Base-by-base conservation (phyloP, 1,140 invertebrate species). In the Dermatophagoides farinae region DNA sequence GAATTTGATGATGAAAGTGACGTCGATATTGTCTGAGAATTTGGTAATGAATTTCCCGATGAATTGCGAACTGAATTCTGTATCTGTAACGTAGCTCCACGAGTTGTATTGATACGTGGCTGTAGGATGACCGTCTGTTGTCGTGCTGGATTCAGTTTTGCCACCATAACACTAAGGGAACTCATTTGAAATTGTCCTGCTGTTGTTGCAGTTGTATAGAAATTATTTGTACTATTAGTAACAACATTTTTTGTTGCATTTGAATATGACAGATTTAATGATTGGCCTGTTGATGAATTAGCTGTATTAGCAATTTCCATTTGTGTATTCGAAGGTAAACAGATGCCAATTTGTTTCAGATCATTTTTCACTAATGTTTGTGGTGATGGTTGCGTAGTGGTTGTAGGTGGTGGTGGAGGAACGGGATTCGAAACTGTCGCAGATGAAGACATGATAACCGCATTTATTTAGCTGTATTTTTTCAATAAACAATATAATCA, bases 101-200 rank as follows among this genome's bases (percentile, higher is more conserved):
- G 10, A 8, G 54, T 41, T 31, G 9, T 12, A n/a, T 41, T 57
- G 5, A 44, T 20, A 40, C 60, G 31, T 12, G 60, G 60, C 8
- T 61, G 60, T 25, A 61, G 31, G 2, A 61, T 61, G 44, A 61
- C 60, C 6, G 60, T 61, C 22, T 51, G 60, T 41, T 51, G 60
- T 31, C 60, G 47, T 22, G 20, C 22, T 50, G 31, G 18, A 43
- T 51, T 31, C n/a, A 61, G 53, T 25, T 44, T 22, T 1, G 60
- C 44, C 10, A 61, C 60, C 60, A 61, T 61, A 23, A 61, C 38
- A 41, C 46, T 31, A 8, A 61, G 20, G 4, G 60, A 16, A 1
- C 54, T 39, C 37, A 57, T 41, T 23, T 39, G 54, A 41, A 57
- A 41, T 57, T 39, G 37, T 2, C 37, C 20, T 1, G 37, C 20